These are phyloP conservation scores for Tridacna gigas DNA, from an alignment of 2,888 invertebrate species.

Conservation along the genomic window DNA sequence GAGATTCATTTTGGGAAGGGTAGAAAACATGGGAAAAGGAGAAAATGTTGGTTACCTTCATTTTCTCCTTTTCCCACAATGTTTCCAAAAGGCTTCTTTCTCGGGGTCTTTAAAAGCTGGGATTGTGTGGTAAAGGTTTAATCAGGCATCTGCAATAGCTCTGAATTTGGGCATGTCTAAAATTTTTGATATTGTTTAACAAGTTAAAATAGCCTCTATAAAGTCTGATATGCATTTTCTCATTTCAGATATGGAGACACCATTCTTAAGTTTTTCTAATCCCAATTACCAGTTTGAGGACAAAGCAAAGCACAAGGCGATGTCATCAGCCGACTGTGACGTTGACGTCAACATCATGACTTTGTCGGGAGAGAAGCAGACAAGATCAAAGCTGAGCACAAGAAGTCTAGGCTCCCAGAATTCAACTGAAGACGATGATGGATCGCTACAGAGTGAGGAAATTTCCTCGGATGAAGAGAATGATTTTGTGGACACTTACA, in stretches of 20 bases:
- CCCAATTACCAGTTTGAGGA: constrained; percentile 92
- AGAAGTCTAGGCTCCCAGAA: constrained; percentile 54
- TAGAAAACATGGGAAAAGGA: too few species aligned
- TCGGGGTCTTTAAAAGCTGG: too few species aligned
- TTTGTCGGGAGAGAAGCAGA: constrained; percentile 64
- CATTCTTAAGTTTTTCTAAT: constrained; percentile 92
- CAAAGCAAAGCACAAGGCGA: constrained; percentile 71
- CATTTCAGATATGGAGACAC: constrained; percentile 93
- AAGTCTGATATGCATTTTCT: not conserved
- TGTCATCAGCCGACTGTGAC: constrained; percentile 56
- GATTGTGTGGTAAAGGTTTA: too few species aligned
- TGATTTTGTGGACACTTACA: constrained; percentile 65
- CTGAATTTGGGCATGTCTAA: too few species aligned
- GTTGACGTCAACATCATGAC: constrained; percentile 68
- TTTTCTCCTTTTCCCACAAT: too few species aligned
- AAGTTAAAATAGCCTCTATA: not conserved
- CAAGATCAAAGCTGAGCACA: constrained; percentile 52
- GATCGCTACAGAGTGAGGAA: constrained; percentile 66
- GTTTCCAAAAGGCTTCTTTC: too few species aligned
- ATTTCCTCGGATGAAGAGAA: constrained; percentile 72
- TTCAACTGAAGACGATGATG: constrained; percentile 59
- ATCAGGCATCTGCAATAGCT: too few species aligned
- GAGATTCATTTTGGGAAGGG: too few species aligned
- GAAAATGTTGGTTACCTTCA: too few species aligned
- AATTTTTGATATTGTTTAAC: too few species aligned